Percentiles rank a stretch among this genome's conserved stretches.
Evolutionary conservation across 1,140 invertebrate genomes (phyloP).

Genomic region (Chlorops oryzae): DNA sequence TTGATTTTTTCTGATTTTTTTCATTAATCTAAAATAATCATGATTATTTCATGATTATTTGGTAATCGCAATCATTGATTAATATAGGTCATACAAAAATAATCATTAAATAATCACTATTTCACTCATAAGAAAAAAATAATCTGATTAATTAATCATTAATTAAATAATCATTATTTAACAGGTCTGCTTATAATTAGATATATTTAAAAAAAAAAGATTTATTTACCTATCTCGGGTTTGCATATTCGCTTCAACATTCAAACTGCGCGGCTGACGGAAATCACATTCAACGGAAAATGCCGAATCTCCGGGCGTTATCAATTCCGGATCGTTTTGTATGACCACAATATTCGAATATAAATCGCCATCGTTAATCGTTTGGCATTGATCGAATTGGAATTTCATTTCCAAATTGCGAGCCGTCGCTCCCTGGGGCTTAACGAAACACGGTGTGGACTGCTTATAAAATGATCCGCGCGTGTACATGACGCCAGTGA

Average conservation of each 20-base stretch:
- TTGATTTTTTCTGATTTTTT: too few relatives aligned
- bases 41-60: too few relatives aligned
- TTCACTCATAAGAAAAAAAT: slow-evolving; percentile 1
- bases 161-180: slow-evolving; percentile 4
- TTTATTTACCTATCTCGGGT: slow-evolving; percentile 44
- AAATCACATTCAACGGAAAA: slow-evolving; percentile 59
- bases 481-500: slow-evolving; percentile 58
- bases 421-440: slow-evolving; percentile 41
- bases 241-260: slow-evolving; percentile 51
- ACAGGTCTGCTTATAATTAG: slow-evolving; percentile 13
- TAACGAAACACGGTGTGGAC: slow-evolving; percentile 53
- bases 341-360: slow-evolving; percentile 56
- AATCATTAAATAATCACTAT: too few relatives aligned
- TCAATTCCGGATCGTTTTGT: slow-evolving; percentile 58
- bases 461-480: slow-evolving; percentile 56
- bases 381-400: slow-evolving; percentile 53
- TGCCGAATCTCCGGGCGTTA: slow-evolving; percentile 59
- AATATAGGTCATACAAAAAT: too few relatives aligned
- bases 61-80: too few relatives aligned
- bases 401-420: slow-evolving; percentile 53
- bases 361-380: slow-evolving; percentile 51
- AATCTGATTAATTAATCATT: neutral
- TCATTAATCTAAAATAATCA: too few relatives aligned
- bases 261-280: slow-evolving; percentile 49
- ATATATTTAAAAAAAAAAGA: slow-evolving; percentile 3